phyloP scores from a whole-genome alignment of 2,888 invertebrate species.

The Carpatolechia fugitivella region DNA sequence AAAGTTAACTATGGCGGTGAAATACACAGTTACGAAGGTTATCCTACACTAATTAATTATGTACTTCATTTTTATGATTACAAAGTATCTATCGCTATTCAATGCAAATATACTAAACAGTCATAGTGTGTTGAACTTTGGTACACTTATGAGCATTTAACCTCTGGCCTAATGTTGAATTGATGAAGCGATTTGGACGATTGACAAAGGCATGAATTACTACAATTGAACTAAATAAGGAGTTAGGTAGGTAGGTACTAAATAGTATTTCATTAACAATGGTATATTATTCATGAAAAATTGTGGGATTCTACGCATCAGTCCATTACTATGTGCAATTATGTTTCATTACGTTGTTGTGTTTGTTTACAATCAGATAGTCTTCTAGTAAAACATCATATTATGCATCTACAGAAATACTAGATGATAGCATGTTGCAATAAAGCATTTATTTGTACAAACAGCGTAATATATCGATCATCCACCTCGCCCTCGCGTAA shows the following conservation, averaged over 20 bases:
- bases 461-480: slow-evolving; percentile 71
- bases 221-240: not conserved
- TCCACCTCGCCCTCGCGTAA: slow-evolving; percentile 44
- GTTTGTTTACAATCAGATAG: slow-evolving; percentile 21
- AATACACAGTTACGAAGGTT: not conserved
- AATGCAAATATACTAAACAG: slow-evolving; percentile 20
- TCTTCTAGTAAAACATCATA: slow-evolving; percentile 14
- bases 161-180: not conserved
- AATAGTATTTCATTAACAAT: no score
- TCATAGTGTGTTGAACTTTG: slow-evolving; percentile 35
- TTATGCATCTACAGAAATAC: slow-evolving; percentile 29
- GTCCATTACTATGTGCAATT: no score
- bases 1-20: not conserved
- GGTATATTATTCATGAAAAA: no score
- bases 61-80: slow-evolving; percentile 10
- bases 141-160: slow-evolving; percentile 20
- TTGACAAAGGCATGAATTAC: not conserved
- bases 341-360: no score
- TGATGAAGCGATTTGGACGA: slow-evolving; percentile 14
- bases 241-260: no score
- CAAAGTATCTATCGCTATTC: not conserved
- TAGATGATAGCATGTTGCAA: no score
- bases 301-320: no score
- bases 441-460: no score
- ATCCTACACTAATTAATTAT: no score